Percentiles rank a stretch among this genome's conserved stretches.
Evolutionary conservation across 2,888 invertebrate genomes (phyloP).

Genomic region (Caenorhabditis sp.): DNA sequence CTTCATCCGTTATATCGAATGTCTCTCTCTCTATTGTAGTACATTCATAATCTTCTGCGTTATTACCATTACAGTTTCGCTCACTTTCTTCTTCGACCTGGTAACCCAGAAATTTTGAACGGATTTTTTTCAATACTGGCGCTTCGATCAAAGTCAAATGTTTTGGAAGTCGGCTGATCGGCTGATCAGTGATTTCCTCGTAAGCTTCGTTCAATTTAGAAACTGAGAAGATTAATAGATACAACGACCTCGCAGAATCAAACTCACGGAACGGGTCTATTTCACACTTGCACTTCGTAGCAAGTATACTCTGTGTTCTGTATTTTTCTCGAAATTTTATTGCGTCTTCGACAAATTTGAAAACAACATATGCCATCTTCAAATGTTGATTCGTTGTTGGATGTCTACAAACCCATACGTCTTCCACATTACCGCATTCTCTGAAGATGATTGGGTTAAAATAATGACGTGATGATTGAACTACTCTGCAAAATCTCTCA

Average conservation of each 20-base stretch:
- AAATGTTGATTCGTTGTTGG: slow-evolving; percentile 41
- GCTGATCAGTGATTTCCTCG: slow-evolving; percentile 1
- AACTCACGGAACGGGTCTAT: slow-evolving; percentile 53
- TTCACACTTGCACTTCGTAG: neutral
- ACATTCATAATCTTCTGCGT: too few species aligned
- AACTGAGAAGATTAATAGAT: slow-evolving; percentile 17
- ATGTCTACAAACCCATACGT: slow-evolving; percentile 38
- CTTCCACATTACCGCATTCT: slow-evolving; percentile 34
- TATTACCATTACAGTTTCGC: neutral
- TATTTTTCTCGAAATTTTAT: slow-evolving; percentile 18
- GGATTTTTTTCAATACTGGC: neutral
- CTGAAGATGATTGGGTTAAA: too few species aligned
- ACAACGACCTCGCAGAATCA: neutral
- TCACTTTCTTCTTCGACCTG: neutral
- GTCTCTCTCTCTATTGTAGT: too few species aligned
- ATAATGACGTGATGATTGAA: too few species aligned
- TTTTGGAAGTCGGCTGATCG: neutral
- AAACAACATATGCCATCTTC: slow-evolving; percentile 52
- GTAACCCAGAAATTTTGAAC: too few species aligned
- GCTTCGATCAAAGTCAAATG: slow-evolving; percentile 7
- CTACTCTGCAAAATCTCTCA: slow-evolving; percentile 44
- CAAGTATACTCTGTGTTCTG: slow-evolving; percentile 19
- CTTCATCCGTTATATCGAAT: too few species aligned
- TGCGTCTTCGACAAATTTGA: slow-evolving; percentile 29
- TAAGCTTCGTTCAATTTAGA: slow-evolving; percentile 29